phyloP scores from a whole-genome alignment of 1,140 invertebrate species.

The Bursaphelenchus mucronatus region DNA sequence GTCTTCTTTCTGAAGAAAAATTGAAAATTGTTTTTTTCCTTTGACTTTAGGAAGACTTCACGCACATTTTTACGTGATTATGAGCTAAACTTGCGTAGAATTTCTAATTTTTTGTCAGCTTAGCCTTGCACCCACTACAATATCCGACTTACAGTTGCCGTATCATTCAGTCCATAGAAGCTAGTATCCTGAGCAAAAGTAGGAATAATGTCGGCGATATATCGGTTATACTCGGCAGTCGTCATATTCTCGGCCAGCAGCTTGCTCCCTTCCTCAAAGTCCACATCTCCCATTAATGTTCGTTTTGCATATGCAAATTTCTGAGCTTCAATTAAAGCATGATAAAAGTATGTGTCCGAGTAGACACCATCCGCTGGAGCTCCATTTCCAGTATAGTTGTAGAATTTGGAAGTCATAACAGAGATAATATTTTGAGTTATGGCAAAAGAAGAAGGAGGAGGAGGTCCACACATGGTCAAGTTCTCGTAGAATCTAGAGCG shows the following conservation, averaged over 20 bases:
- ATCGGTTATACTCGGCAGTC: constrained; percentile 20
- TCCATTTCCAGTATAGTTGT: constrained; percentile 29
- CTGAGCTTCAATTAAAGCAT: constrained; percentile 80
- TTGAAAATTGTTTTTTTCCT: constrained; percentile 7
- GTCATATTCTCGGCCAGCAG: constrained; percentile 54
- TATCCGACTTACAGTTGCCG: constrained; percentile 63
- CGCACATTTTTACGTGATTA: too few species aligned
- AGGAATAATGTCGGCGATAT: constrained; percentile 32
- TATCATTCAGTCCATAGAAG: constrained; percentile 49
- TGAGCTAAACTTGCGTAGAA: too few species aligned
- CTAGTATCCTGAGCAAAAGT: constrained; percentile 42
- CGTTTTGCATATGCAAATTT: constrained; percentile 85
- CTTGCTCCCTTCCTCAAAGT: constrained; percentile 69
- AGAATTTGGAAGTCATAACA: constrained; percentile 41
- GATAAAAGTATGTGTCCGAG: constrained; percentile 67
- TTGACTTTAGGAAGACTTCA: constrained; percentile 5
- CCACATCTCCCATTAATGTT: constrained; percentile 75
- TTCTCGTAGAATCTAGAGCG: constrained; percentile 33
- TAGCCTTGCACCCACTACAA: too few species aligned
- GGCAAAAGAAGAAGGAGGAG: constrained; percentile 59
- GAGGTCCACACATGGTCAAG: constrained; percentile 58
- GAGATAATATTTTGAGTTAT: constrained; percentile 52
- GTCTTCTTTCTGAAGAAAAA: constrained; percentile 47
- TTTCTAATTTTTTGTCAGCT: too few species aligned
- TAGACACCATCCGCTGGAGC: constrained; percentile 40